These are phyloP conservation scores for Polydrusus tereticollis DNA, from an alignment of 2,888 invertebrate genomes.

Conservation along the genomic window DNA sequence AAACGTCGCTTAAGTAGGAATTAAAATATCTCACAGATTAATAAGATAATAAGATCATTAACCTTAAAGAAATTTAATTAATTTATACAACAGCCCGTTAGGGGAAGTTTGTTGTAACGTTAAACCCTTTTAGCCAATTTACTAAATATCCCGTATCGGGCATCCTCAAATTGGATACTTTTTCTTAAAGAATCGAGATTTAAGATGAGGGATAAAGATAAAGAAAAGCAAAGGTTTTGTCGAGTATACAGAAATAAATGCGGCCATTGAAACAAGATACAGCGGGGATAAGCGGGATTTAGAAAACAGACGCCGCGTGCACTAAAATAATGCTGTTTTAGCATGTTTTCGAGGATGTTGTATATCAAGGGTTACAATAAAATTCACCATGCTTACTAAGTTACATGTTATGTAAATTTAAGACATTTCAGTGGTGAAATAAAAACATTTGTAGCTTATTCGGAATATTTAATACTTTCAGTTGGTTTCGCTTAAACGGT, in stretches of 20 bases:
- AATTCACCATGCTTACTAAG: not conserved
- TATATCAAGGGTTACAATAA: not conserved
- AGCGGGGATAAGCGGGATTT: slow-evolving; percentile 9
- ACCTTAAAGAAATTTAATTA: not conserved
- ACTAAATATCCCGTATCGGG: not conserved
- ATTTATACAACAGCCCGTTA: not conserved
- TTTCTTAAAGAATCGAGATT: slow-evolving; percentile 15
- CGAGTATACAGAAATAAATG: slow-evolving; percentile 9
- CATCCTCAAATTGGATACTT: slow-evolving; percentile 7
- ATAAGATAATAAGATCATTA: no score
- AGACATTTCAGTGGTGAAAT: no score
- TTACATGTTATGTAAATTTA: not conserved
- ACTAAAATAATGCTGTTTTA: slow-evolving; percentile 15
- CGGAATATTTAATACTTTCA: no score
- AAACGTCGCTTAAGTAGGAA: no score
- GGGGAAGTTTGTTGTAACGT: not conserved
- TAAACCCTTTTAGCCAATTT: slow-evolving; percentile 4
- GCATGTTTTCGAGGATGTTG: slow-evolving; percentile 5
- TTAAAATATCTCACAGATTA: no score
- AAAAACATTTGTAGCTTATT: no score
- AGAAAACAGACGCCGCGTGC: slow-evolving; percentile 1
- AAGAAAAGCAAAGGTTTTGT: slow-evolving; percentile 5
- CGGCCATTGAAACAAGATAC: slow-evolving; percentile 14
- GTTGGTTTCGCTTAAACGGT: no score
- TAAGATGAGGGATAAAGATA: slow-evolving; percentile 19